phyloP scores from a whole-genome alignment of 2,113 vertebrate species.

The Seriola quinqueradiata region DNA sequence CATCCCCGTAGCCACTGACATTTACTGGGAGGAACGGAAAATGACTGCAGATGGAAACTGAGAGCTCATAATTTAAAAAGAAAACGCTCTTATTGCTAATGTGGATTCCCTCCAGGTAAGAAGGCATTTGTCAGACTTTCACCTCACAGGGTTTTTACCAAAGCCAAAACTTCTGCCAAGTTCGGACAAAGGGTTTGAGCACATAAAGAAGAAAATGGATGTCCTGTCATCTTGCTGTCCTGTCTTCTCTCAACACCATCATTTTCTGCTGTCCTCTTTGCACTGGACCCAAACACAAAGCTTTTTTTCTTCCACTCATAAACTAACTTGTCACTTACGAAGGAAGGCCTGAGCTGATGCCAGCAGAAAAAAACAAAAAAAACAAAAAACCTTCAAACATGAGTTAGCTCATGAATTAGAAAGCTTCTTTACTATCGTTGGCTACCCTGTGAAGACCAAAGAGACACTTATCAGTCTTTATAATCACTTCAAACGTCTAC shows the following conservation, averaged over 20 bases:
- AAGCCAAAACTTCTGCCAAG: background rate
- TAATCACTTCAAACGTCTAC: constrained; percentile 28
- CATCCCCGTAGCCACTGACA: constrained; percentile 55
- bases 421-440: constrained; percentile 42
- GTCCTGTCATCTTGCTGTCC: background rate
- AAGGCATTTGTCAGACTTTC: constrained; percentile 19
- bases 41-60: constrained; percentile 19
- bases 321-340: background rate
- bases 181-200: background rate
- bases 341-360: constrained; percentile 6
- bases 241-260: background rate
- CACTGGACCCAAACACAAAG: background rate
- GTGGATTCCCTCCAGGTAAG: constrained; percentile 22
- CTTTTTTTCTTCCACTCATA: background rate
- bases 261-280: background rate
- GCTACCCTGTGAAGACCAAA: constrained; percentile 36
- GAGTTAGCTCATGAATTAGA: constrained; percentile 36
- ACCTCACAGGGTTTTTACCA: background rate
- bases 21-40: constrained; percentile 45
- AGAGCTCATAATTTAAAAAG: constrained; percentile 31
- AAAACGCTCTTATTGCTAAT: background rate
- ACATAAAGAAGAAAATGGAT: constrained; percentile 6
- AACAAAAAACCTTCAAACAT: background rate
- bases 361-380: no score
- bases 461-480: constrained; percentile 34